Evolutionary conservation across 2,888 invertebrate species (phyloP).

Genomic region (Kuschelorhynchus macadamiae): DNA sequence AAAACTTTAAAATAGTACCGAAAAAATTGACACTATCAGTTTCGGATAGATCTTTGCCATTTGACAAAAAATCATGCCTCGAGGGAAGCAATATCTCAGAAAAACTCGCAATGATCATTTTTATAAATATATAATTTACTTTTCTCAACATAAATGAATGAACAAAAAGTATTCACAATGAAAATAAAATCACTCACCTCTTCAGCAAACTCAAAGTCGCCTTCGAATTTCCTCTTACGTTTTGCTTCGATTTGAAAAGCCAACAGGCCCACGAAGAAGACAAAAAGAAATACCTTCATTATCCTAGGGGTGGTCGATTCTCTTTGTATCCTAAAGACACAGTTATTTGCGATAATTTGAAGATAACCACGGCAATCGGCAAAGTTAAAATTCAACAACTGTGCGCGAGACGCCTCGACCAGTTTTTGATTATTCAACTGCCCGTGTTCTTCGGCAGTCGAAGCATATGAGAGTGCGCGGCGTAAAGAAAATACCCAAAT

Average conservation of each 20-base stretch:
- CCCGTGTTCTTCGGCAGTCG: conserved; percentile 26
- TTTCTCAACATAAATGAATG: too few species aligned
- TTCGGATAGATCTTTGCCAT: too few species aligned
- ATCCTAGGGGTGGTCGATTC: conserved; percentile 64
- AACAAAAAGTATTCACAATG: too few species aligned
- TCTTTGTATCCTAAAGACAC: conserved; percentile 12
- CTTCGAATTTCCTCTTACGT: conserved; percentile 82
- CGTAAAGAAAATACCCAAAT: background rate
- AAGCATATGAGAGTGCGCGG: conserved; percentile 27
- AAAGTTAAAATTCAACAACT: conserved; percentile 55
- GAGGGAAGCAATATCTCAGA: too few species aligned
- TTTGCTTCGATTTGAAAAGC: conserved; percentile 69
- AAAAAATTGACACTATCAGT: too few species aligned
- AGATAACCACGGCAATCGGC: conserved; percentile 46
- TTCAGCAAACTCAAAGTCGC: conserved; percentile 85
- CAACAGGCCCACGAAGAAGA: conserved; percentile 66
- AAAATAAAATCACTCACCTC: conserved; percentile 72
- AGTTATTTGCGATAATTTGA: conserved; percentile 36
- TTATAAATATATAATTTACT: too few species aligned
- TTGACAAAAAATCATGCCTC: too few species aligned
- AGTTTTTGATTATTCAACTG: conserved; percentile 61
- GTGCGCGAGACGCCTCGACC: conserved; percentile 61
- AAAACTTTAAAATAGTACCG: too few species aligned
- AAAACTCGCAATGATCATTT: too few species aligned
- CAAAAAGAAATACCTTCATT: conserved; percentile 68